phyloP scores from a whole-genome alignment of 2,797 vertebrate genomes.

The Threskiornis aethiopicus region DNA sequence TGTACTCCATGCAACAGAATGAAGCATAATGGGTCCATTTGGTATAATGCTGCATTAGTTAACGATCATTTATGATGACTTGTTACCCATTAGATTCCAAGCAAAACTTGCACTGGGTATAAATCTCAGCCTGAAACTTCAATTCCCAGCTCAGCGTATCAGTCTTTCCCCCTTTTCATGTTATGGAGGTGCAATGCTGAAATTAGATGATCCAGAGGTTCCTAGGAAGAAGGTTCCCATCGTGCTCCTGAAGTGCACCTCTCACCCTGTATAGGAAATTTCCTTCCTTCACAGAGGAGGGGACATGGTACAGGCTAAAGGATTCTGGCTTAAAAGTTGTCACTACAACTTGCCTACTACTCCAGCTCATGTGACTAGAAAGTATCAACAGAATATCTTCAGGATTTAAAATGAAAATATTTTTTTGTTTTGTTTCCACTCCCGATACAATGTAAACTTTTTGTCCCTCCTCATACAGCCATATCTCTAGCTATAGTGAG shows the following conservation, averaged over 20 bases:
- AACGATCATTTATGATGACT: neutral
- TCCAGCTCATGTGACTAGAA: neutral
- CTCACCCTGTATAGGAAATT: neutral
- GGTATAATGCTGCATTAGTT: slow-evolving; percentile 14
- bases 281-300: neutral
- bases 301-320: neutral
- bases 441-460: neutral
- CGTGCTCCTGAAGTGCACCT: neutral
- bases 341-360: neutral
- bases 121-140: neutral
- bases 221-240: neutral
- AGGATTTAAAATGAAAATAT: neutral
- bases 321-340: neutral
- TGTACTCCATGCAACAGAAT: neutral
- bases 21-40: slow-evolving; percentile 24
- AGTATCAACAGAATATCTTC: neutral
- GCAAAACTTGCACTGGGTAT: neutral
- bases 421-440: neutral
- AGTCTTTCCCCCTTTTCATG: neutral
- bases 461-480: neutral
- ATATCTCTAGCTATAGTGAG: neutral
- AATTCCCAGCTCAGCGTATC: neutral
- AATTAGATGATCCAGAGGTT: neutral
- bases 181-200: neutral
- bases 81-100: slow-evolving; percentile 20